A percentile compares a stretch with the other conserved stretches of the same genome.
Evolutionary conservation across 2,113 vertebrate genomes (phyloP).

Genomic region (Prietella phreatophila): DNA sequence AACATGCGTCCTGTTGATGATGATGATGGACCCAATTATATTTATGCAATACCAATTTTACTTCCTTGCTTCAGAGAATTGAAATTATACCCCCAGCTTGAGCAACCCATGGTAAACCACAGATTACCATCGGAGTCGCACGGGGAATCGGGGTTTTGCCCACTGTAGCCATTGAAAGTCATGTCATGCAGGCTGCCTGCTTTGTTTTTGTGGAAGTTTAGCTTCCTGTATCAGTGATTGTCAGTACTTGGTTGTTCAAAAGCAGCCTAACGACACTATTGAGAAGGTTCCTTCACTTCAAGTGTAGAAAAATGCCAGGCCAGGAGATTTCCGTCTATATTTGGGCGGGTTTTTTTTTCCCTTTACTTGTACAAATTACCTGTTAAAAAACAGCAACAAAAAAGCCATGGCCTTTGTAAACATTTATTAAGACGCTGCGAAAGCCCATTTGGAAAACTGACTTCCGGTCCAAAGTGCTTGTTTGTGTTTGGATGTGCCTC

Average conservation of each 20-base stretch:
- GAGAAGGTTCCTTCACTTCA: background rate
- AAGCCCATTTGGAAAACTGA: too few relatives aligned
- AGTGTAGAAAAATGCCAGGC: background rate
- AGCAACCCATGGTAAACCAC: background rate
- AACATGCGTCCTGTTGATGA: background rate
- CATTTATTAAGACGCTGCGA: background rate
- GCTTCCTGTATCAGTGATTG: constrained; percentile 1
- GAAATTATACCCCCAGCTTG: background rate
- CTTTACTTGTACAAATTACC: background rate
- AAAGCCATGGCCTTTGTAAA: background rate
- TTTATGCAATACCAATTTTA: background rate
- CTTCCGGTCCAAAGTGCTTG: too few relatives aligned
- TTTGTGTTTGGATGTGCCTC: too few relatives aligned
- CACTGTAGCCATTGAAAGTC: background rate
- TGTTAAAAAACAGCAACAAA: background rate
- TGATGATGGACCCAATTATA: background rate
- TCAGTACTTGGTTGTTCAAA: background rate
- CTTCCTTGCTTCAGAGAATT: background rate
- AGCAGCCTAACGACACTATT: background rate
- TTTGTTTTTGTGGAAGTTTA: background rate
- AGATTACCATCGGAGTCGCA: background rate
- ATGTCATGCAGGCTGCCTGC: background rate
- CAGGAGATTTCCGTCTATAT: background rate
- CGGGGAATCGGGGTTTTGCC: background rate
- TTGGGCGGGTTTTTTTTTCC: background rate